Evolutionary conservation across 2,888 invertebrate species (phyloP).

Genomic region (Crossocerus cetratus): DNA sequence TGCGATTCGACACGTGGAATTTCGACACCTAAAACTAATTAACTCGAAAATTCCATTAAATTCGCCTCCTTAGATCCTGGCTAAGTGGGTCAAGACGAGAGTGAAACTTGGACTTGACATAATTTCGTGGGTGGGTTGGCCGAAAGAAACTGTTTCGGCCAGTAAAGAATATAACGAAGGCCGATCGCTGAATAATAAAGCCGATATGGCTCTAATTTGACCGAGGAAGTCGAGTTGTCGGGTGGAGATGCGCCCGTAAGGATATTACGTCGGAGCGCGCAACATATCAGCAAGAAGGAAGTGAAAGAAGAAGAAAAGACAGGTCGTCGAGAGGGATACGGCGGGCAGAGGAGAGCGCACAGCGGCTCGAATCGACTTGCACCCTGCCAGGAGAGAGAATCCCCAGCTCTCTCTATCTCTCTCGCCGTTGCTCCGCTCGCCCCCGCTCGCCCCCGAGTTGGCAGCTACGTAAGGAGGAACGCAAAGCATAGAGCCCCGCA

Average conservation of each 20-base stretch:
- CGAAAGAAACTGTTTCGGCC: too few species aligned
- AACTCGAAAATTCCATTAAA: too few species aligned
- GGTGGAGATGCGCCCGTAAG: not conserved
- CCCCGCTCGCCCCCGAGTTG: constrained; percentile 36
- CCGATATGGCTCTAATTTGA: too few species aligned
- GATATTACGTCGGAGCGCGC: not conserved
- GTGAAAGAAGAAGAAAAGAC: constrained; percentile 20
- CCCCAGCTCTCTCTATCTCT: too few species aligned
- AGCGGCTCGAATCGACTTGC: constrained; percentile 31
- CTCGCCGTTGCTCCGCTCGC: not conserved
- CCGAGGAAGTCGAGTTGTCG: too few species aligned
- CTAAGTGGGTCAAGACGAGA: constrained; percentile 11
- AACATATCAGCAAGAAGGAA: not conserved
- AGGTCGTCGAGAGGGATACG: constrained; percentile 4
- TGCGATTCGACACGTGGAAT: constrained; percentile 35
- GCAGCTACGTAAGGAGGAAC: constrained; percentile 58
- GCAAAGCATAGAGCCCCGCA: constrained; percentile 62
- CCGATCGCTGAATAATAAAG: too few species aligned
- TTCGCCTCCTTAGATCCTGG: too few species aligned
- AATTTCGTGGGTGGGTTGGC: too few species aligned
- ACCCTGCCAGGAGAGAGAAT: too few species aligned
- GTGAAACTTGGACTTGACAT: not conserved
- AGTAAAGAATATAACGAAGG: too few species aligned
- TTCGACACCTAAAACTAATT: constrained; percentile 30
- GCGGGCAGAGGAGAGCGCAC: not conserved